These are phyloP conservation scores for Zelleria hepariella DNA, from an alignment of 2,888 invertebrate genomes.

Conservation along the genomic window DNA sequence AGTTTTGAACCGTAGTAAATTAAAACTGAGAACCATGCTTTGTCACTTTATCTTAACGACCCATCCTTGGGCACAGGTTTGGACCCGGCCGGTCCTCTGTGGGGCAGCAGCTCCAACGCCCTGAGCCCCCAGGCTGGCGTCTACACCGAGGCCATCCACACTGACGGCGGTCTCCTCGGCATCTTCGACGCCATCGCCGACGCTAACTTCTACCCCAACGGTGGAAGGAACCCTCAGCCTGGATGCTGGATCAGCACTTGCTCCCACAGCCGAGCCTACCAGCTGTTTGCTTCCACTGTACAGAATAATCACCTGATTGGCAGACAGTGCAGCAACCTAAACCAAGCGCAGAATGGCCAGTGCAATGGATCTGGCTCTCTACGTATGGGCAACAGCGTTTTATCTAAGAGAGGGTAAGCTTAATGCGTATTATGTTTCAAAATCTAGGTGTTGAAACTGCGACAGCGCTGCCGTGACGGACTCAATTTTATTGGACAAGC, in stretches of 20 bases:
- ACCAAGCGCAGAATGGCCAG: neutral
- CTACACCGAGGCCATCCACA: slow-evolving; percentile 31
- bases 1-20: too few relatives aligned
- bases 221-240: slow-evolving; percentile 16
- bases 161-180: slow-evolving; percentile 24
- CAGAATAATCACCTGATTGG: slow-evolving; percentile 13
- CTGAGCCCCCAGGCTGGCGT: slow-evolving; percentile 21
- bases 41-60: too few relatives aligned
- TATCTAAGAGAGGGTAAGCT: slow-evolving; percentile 18
- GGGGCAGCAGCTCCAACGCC: slow-evolving; percentile 5
- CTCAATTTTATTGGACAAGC: too few relatives aligned
- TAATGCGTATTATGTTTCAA: too few relatives aligned
- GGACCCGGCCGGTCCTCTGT: slow-evolving; percentile 11
- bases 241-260: slow-evolving; percentile 17
- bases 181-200: slow-evolving; percentile 20
- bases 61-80: too few relatives aligned
- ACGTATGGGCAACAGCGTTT: slow-evolving; percentile 14
- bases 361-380: slow-evolving; percentile 6
- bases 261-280: slow-evolving; percentile 15
- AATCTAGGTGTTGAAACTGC: too few relatives aligned
- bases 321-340: slow-evolving; percentile 12
- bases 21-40: neutral
- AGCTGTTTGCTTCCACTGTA: slow-evolving; percentile 16
- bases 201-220: slow-evolving; percentile 32
- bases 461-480: too few relatives aligned